Base-by-base conservation (phyloP, 2,113 vertebrate genomes). In the Vanacampus margaritifer region DNA sequence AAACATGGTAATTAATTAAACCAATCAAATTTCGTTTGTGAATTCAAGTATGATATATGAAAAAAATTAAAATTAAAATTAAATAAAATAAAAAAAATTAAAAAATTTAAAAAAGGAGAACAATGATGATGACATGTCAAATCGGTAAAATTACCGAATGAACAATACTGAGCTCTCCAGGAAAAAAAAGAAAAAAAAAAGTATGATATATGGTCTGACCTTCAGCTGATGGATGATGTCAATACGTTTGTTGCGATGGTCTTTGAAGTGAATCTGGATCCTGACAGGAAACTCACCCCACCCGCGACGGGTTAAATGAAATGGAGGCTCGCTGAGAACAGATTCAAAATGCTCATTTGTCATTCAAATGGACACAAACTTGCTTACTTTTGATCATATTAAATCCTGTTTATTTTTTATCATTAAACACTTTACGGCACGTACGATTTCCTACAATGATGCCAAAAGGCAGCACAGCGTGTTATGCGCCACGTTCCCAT, bases 261-360 rank as follows among this genome's bases (percentile, higher is more conserved):
- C 97, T 91, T 98, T 98, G 89, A 99, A 99, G 84, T 99, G 97
- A 84, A 99, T 97, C 91, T 99, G 97, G 76, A 98, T 94, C 82
- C 97, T 93, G 71, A 99, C 96, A 46, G 97, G 97, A 90, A 99
- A 99, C 82, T 99, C 97, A 73, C 97, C 97, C 97, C 97, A 99
- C 39, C 97, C 97, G 32, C 97, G 94, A 60, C 97, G 94, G 16
- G 95, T 99, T 84, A 99, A 90, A 80, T 99, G 97, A 89, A 99
- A 99, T 0, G 96, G 97, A 77, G 96, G 94, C 82, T 99, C 97
- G 80, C 97, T 99, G 89, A 67, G 79, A 78, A 79, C 9, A 67
- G 9, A 79, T 43, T 83, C 26, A 45, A 56, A 35, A 10, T 21
- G 12, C 64, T 60, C 41, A 36, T 65, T 73, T 26, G 2, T 43